phyloP scores from a whole-genome alignment of 1,140 invertebrate species.

The Drosophila pruinosa region DNA sequence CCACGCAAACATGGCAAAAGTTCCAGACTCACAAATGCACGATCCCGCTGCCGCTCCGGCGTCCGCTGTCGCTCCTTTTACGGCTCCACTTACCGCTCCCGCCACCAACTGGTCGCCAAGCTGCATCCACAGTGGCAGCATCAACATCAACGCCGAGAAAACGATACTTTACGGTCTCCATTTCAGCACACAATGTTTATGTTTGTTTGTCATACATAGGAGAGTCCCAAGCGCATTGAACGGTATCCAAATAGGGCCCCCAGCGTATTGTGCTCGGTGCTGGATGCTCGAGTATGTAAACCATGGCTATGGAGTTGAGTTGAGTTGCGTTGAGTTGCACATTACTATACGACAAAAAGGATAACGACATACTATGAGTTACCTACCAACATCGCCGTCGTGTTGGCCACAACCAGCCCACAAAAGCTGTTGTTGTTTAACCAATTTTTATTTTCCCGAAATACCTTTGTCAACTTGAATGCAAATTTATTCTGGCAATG shows the following conservation, averaged over 20 bases:
- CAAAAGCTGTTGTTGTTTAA: slow-evolving; percentile 29
- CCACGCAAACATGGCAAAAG: slow-evolving; percentile 64
- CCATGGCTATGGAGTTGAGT: neutral
- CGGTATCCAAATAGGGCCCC: slow-evolving; percentile 72
- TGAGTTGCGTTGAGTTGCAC: slow-evolving; percentile 13
- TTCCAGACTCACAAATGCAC: slow-evolving; percentile 13
- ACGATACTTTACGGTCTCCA: slow-evolving; percentile 68
- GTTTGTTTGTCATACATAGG: slow-evolving; percentile 77
- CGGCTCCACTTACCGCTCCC: neutral
- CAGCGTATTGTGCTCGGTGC: slow-evolving; percentile 62
- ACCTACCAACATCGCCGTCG: slow-evolving; percentile 28
- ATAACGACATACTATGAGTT: slow-evolving; percentile 4
- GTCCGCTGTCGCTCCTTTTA: too few relatives aligned
- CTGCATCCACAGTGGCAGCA: neutral
- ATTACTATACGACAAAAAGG: neutral
- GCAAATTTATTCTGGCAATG: slow-evolving; percentile 59
- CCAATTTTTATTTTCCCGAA: slow-evolving; percentile 22
- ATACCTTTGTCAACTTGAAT: slow-evolving; percentile 56
- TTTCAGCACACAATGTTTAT: slow-evolving; percentile 75
- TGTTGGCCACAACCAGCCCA: slow-evolving; percentile 38
- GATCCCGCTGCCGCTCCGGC: neutral
- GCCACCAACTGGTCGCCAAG: neutral
- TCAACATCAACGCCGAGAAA: slow-evolving; percentile 32
- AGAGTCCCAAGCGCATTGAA: slow-evolving; percentile 73
- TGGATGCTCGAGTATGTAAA: slow-evolving; percentile 10